Evolutionary conservation across 2,797 vertebrate species (phyloP), one percentile per base, ranked within the genome.

Genomic region (Ataeniobius toweri): DNA sequence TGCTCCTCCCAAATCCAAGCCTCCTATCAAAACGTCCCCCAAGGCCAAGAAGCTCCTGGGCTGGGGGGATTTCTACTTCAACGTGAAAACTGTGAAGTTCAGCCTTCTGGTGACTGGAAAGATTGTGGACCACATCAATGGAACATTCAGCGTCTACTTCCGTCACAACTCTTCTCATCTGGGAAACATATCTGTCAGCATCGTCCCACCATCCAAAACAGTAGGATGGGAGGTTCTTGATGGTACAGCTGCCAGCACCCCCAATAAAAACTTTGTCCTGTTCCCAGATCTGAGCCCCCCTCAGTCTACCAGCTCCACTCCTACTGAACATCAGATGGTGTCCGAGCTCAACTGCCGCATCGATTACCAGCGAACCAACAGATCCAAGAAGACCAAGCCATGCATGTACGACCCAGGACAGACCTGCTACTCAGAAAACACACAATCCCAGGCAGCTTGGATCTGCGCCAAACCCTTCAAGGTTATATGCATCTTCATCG

Each of bases 401-500:
- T 99, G 98, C 93, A 94, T 97, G 80, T 98, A 98, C 12, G 97
- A 99, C 91, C 96, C 97, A 0, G 96, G 96, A 18, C 96, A 97
- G 91, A 97, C 96, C 70, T 99, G 98, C 91, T 98, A 97, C 93
- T 97, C 97, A 0, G 98, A 99, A 88, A 97, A 99, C 90, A 99
- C 97, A 10, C 98, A 99, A 91, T 97, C 97, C 82, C 98, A 98
- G 20, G 97, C 97, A 0, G 97, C 98, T 81, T 99, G 98, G 98
- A 97, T 98, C 63, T 99, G 98, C 2, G 96, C 97, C 91, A 99
- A 99, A 80, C 98, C 98, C 76, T 99, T 99, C 89, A 99, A 99
- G 91, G 97, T 99, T 88, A 99, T 99, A 89, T 99, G 98, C 91
- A 97, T 99, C 93, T 99, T 98, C 92, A 97, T 99, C 79, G 97